phyloP scores from a whole-genome alignment of 2,113 vertebrate genomes.

The Clupea harengus region DNA sequence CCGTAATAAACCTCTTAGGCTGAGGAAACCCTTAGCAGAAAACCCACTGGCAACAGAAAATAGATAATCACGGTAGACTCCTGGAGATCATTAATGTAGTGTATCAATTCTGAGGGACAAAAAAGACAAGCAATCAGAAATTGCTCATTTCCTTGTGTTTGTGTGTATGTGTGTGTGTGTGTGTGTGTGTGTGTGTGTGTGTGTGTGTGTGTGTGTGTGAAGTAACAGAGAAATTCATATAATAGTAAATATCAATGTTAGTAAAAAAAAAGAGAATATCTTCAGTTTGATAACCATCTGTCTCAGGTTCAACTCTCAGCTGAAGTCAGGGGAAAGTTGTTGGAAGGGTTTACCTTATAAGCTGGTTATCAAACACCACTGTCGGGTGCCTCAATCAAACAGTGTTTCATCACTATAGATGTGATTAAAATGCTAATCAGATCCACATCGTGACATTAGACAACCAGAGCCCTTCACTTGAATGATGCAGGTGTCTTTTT shows the following conservation, averaged over 20 bases:
- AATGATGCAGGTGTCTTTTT: background rate
- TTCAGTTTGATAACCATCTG: background rate
- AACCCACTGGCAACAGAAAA: background rate
- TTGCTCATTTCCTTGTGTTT: conserved; percentile 40
- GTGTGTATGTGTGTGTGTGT: background rate
- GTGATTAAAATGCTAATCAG: background rate
- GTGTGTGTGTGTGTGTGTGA: conserved; percentile 11
- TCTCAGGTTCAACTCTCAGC: background rate
- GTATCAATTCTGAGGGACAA: background rate
- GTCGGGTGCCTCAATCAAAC: background rate
- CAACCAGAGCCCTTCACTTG: background rate
- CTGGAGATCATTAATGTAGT: background rate
- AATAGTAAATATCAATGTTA: background rate
- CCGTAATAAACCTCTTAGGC: background rate
- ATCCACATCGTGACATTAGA: background rate
- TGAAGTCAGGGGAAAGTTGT: background rate
- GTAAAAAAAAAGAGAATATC: background rate
- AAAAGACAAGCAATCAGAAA: conserved; percentile 20
- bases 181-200: conserved; percentile 9
- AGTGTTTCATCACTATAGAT: background rate
- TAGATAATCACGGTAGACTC: background rate
- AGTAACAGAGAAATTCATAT: background rate
- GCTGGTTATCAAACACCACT: background rate
- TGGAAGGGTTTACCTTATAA: background rate
- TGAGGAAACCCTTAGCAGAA: background rate